phyloP scores from a whole-genome alignment of 2,797 vertebrate species.

The Acrocephalus scirpaceus region DNA sequence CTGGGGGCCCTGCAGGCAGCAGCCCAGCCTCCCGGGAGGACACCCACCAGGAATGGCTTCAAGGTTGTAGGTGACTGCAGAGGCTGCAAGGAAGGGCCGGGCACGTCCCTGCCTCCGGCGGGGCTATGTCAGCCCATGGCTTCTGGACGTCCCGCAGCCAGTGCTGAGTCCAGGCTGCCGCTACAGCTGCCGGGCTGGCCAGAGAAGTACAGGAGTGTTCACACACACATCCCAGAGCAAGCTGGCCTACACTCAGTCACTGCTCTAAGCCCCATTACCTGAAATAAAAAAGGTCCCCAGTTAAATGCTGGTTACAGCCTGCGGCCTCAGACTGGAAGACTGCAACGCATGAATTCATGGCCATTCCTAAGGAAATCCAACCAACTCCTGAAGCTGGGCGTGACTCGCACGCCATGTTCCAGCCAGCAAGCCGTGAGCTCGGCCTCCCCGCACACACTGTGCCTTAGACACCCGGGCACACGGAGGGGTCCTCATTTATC shows the following conservation, averaged over 20 bases:
- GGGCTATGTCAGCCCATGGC: fast-evolving
- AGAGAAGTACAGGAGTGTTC: fast-evolving
- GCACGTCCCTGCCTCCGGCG: neutral
- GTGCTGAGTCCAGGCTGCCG: neutral
- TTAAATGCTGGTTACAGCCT: neutral
- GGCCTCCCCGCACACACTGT: neutral
- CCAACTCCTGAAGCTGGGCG: neutral
- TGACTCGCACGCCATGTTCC: too few species aligned
- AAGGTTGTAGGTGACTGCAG: fast-evolving
- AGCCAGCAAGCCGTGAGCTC: neutral
- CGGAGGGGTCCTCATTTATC: neutral
- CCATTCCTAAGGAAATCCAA: neutral
- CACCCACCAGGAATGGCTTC: fast-evolving
- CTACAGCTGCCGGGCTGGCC: neutral
- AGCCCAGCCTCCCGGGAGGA: too few species aligned
- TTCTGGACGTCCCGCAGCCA: neutral
- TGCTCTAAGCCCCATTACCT: neutral
- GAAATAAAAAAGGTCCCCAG: neutral
- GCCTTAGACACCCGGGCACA: neutral
- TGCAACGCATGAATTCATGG: neutral
- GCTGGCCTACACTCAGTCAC: neutral
- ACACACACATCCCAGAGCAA: neutral
- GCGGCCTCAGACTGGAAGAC: neutral
- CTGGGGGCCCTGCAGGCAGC: neutral
- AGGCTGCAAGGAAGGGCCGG: neutral